Base-by-base conservation (phyloP, 2,888 invertebrate genomes). In the Sclerodermus sp. region DNA sequence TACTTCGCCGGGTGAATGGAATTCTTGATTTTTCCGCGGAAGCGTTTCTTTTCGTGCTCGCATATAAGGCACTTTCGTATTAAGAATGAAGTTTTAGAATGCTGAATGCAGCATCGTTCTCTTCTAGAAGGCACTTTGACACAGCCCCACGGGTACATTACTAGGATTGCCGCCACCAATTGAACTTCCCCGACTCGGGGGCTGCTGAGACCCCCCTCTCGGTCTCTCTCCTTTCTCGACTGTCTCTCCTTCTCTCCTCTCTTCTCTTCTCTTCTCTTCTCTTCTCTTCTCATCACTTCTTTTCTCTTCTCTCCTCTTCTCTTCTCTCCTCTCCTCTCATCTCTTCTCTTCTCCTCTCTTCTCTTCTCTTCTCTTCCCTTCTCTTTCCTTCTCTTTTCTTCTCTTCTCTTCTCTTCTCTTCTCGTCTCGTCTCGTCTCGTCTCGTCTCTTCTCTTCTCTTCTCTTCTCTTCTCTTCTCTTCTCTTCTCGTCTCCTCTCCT, bases 141-240 rank as follows among this genome's bases (percentile, higher is more conserved):
- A 60, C 55, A 70, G 68, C 73, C 75, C 75, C 77, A 70, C 69
- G 76, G 77, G 75, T 77, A 76, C 76, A 76, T 76, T 76, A 77
- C 71, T 57, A 70, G 70, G 68, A 77, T 77, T 72, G 73, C 71
- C 64, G 69, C 67, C 64, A 69, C 72, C 71, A 69, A 72, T 72
- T 70, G 66, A 68, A 66, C 69, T 69, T 64, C 67, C 71, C 55
- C 49, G 62, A 49, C 64, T 64, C 47, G n/a, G n/a, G n/a, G n/a
- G n/a, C n/a, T n/a, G n/a, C n/a, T n/a, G n/a, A n/a, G n/a, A n/a
- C n/a, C n/a, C n/a, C n/a, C n/a, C n/a, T n/a, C n/a, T n/a, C n/a
- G n/a, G n/a, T n/a, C n/a, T n/a, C n/a, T n/a, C n/a, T n/a, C n/a
- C n/a, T n/a, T n/a, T n/a, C n/a, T n/a, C n/a, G n/a, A n/a, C n/a